A percentile compares a stretch with the other conserved stretches of the same genome.
Evolutionary conservation across 92 coral and sea anemone genomes (phyloP).

Genomic region (Isaurus tuberculatus): DNA sequence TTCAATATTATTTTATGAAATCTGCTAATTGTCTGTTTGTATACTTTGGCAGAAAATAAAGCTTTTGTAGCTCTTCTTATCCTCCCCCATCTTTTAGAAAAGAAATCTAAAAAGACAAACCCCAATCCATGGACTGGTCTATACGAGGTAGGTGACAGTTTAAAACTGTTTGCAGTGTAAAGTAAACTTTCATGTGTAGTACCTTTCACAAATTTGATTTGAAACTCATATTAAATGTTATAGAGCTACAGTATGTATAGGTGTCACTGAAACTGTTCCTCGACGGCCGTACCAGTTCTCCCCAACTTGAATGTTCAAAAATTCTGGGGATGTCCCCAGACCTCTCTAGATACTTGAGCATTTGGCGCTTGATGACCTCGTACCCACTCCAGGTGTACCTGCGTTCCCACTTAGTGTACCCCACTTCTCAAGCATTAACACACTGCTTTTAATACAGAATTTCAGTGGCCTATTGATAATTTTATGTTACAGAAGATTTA

Average conservation of each 20-base stretch:
- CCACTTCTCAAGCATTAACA: too few relatives aligned
- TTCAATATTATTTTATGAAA: background rate
- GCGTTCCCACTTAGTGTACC: too few relatives aligned
- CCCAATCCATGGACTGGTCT: conserved; percentile 6
- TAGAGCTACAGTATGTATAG: background rate
- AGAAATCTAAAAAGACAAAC: background rate
- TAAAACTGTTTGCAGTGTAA: background rate
- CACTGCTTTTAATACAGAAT: too few relatives aligned
- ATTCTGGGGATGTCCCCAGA: too few relatives aligned
- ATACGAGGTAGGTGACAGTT: background rate
- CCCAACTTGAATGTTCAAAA: too few relatives aligned
- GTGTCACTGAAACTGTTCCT: background rate
- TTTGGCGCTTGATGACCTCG: too few relatives aligned
- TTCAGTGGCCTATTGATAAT: too few relatives aligned
- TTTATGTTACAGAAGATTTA: too few relatives aligned
- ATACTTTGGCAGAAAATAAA: background rate
- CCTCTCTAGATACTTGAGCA: too few relatives aligned
- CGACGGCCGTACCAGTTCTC: too few relatives aligned
- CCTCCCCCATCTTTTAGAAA: conserved; percentile 12
- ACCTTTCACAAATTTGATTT: background rate
- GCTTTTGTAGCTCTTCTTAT: background rate
- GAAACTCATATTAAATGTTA: background rate
- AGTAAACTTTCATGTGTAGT: background rate
- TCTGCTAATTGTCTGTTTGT: background rate
- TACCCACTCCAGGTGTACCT: too few relatives aligned